Conservation (phyloP, 2,113 vertebrate genomes). For the Epinephelus fuscoguttatus region DNA sequence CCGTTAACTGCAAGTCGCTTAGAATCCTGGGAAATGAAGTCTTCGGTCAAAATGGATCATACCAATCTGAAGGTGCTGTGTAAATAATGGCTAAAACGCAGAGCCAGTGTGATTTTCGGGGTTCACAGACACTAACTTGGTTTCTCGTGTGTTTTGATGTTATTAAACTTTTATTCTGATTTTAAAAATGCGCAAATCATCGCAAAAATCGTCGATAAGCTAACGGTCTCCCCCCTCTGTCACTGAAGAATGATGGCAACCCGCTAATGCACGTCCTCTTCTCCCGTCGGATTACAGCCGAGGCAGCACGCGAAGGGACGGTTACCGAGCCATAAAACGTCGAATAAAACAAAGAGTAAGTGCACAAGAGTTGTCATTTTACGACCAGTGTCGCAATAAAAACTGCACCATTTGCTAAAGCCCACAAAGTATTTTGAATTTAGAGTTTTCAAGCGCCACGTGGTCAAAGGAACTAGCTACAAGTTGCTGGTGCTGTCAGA, state of each 20-base stretch:
- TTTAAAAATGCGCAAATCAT: rapidly evolving
- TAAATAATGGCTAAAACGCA: background rate
- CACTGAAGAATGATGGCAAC: constrained; percentile 24
- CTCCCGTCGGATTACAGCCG: constrained; percentile 70
- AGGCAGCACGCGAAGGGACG: constrained; percentile 39
- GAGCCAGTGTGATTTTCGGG: rapidly evolving
- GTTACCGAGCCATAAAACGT: constrained; percentile 52
- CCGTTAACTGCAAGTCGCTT: rapidly evolving
- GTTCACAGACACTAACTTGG: rapidly evolving
- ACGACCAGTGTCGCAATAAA: rapidly evolving
- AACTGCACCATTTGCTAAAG: background rate
- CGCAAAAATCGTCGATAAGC: background rate
- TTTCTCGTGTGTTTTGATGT: rapidly evolving
- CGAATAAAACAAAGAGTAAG: constrained; percentile 75
- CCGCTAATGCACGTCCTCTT: constrained; percentile 59
- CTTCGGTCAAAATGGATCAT: constrained; percentile 39
- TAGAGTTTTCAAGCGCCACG: constrained; percentile 66
- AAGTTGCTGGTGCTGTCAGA: constrained; percentile 64
- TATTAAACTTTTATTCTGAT: background rate
- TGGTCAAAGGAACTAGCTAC: constrained; percentile 51
- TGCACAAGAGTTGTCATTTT: constrained; percentile 10
- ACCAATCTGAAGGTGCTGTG: constrained; percentile 43
- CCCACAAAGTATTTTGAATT: background rate
- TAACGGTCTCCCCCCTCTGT: constrained; percentile 4
- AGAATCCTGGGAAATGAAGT: constrained; percentile 69